Evolutionary conservation across 2,797 vertebrate genomes (phyloP), one percentile per base, ranked within the genome.

Genomic region (Urophycis tenuis): DNA sequence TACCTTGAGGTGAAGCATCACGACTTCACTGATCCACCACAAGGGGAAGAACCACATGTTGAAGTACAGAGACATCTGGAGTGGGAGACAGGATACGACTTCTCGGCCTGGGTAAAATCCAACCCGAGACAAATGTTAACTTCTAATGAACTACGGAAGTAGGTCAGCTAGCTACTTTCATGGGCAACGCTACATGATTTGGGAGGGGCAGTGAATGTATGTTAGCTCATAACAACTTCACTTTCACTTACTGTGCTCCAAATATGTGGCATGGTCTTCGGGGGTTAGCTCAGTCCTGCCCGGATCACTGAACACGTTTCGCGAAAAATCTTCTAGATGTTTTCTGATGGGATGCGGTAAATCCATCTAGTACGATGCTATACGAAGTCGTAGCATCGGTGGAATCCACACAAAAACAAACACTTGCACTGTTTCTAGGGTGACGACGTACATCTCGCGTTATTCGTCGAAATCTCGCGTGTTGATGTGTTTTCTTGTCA

Each of bases 31-130:
- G 80, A 96, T 90, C 96, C 96, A 99, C 98, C 98, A 99, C 80
- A 93, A 84, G 0, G 98, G 98, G 91, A 97, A 99, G 91, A 95
- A 99, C 86, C 94, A 96, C 86, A 94, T 89, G 75, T 97, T 99
- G 88, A 99, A 99, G 90, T 95, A 98, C 76, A 99, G 93, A 64
- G 95, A 95, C 94, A 99, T 96, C 93, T 99, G 98, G 87, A 99
- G 90, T 7, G 92, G 93, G 75, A 99, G 93, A 85, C 93, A 97
- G 74, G 96, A 96, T 78, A 95, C 82, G 41, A 96, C 92, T 80
- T 93, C 94, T 78, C 89, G 93, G 81, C 92, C 97, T 98, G 11
- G 25, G 60, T 12, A 88, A 7, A 74, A 22, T 5, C 33, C 11
- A 31, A 60, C 29, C 60, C n/a, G 22, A 25, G 25, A 60, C n/a